phyloP scores from a whole-genome alignment of 2,113 vertebrate genomes.

The Chelonoidis abingdonii region DNA sequence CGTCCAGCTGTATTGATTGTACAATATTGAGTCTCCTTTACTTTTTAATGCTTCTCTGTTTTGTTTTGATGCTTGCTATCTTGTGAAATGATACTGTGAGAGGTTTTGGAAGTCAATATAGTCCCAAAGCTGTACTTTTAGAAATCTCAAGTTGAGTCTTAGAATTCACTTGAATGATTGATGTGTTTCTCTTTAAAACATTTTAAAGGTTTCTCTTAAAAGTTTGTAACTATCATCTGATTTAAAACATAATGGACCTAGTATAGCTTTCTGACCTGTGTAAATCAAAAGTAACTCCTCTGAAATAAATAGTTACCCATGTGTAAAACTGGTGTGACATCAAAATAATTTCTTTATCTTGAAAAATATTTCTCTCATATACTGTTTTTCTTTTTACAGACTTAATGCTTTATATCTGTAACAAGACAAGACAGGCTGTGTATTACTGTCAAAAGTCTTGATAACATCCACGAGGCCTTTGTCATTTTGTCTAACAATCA shows the following conservation, averaged over 20 bases:
- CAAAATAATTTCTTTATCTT: neutral
- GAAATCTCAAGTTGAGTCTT: neutral
- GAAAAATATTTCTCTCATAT: neutral
- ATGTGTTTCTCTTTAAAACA: neutral
- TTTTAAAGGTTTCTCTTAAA: neutral
- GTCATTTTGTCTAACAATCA: neutral
- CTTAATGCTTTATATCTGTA: neutral
- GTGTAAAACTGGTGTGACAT: neutral
- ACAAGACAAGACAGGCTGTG: neutral
- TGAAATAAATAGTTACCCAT: neutral
- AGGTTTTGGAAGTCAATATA: neutral
- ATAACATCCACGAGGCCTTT: neutral
- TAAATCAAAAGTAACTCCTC: neutral
- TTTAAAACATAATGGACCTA: neutral
- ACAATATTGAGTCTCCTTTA: neutral
- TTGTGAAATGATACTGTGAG: neutral
- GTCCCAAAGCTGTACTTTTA: neutral
- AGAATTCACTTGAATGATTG: neutral
- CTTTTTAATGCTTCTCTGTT: neutral
- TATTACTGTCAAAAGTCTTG: neutral
- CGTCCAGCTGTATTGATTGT: neutral
- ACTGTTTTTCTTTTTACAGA: neutral
- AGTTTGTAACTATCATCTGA: neutral
- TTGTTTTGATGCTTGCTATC: slow-evolving; percentile 9
- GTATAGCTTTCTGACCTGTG: neutral